phyloP scores from a whole-genome alignment of 2,888 invertebrate species.

The Caenorhabditis sulstoni region DNA sequence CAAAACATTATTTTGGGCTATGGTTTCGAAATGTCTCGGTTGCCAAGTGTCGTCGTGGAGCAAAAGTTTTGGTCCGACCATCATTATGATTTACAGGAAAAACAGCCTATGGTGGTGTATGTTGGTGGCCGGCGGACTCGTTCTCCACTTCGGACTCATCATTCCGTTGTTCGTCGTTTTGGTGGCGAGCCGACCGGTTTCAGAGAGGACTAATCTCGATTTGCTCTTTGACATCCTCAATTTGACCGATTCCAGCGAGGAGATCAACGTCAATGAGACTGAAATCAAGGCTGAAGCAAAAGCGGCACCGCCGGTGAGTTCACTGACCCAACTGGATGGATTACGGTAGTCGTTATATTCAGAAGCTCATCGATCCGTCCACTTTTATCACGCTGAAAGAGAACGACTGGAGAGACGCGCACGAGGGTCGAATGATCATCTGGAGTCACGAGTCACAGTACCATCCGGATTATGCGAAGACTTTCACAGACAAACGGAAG shows the following conservation, averaged over 20 bases:
- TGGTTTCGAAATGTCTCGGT: not conserved
- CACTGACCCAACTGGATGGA: no score
- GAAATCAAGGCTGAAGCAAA: not conserved
- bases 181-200: constrained; percentile 6
- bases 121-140: constrained; percentile 27
- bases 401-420: constrained; percentile 72
- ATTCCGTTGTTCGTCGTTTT: not conserved
- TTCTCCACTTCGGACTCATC: not conserved
- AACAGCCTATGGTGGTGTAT: constrained; percentile 56
- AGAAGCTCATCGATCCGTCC: constrained; percentile 58
- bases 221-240: constrained; percentile 29
- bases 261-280: no score
- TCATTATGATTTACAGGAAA: constrained; percentile 27
- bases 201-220: constrained; percentile 26
- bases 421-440: constrained; percentile 67
- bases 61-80: not conserved
- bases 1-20: no score
- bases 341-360: no score
- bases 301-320: no score
- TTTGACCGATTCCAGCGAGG: constrained; percentile 4
- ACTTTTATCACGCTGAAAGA: constrained; percentile 59
- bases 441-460: constrained; percentile 68
- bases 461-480: constrained; percentile 68
- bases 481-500: constrained; percentile 17
- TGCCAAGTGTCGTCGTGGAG: not conserved